Evolutionary conservation across 2,113 vertebrate genomes (phyloP), one percentile per base, ranked within the genome.

Genomic region (Ammodytes marinus): DNA sequence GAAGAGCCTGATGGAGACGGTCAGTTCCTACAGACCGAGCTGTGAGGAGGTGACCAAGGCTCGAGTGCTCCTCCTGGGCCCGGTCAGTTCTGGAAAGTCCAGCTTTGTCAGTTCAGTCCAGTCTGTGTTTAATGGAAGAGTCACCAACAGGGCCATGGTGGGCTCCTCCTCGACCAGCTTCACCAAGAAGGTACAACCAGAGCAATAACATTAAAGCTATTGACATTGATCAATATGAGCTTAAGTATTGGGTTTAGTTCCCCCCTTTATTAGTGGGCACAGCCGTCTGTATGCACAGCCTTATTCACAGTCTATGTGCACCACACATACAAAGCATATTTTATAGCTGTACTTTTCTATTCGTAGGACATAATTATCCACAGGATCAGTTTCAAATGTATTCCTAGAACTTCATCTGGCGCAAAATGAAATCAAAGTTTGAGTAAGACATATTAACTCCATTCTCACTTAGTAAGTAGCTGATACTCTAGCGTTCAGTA

Each of bases 81-180:
- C 94, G 0, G 76, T 94, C 8, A 69, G 86, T 50, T 93, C 94
- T 11, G 95, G 95, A 19, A 95, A 95, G 85, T 95, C 95, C 69
- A 95, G 95, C 77, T 95, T 95, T 85, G 85, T 95, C 87, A 95
- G 94, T 67, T 95, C 95, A 5, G 90, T 95, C 46, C 93, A 94
- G 84, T 95, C 95, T 0, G 88, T 91, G 75, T 95, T 95, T 76
- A 85, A 83, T 35, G 94, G 94, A 59, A 89, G 93, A 72, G 93
- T 95, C 53, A 84, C 86, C 3, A 95, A 94, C 83, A 72, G 88
- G 5, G 95, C 95, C 45, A 95, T 95, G 93, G 94, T 95, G 77
- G 95, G 95, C 60, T 81, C 86, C 15, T 88, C 85, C 27, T 43
- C 88, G 0, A 59, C 71, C 63, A 86, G 94, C 90, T 95, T 95